Percentiles rank a stretch among this genome's conserved stretches.
These are phyloP conservation scores for Ceraclea dissimilis DNA, from an alignment of 2,888 invertebrate genomes.

Conservation along the genomic window DNA sequence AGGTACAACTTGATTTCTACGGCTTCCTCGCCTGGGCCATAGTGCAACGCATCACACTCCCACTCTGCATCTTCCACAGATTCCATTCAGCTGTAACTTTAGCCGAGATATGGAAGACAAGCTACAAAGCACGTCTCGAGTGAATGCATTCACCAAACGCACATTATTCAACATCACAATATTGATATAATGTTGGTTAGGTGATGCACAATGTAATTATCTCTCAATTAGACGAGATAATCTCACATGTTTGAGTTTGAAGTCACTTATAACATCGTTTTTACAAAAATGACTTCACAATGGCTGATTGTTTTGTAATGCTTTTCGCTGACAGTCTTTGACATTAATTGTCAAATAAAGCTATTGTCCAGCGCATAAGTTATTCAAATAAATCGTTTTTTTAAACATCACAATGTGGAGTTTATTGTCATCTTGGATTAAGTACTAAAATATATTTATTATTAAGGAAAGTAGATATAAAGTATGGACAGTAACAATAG, in stretches of 20 bases:
- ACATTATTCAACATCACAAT: conserved; percentile 1
- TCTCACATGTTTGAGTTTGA: background rate
- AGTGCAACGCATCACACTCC: conserved; percentile 85
- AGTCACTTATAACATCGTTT: too few species aligned
- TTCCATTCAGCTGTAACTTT: conserved; percentile 93
- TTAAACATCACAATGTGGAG: too few species aligned
- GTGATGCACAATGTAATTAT: conserved; percentile 2
- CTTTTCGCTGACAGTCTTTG: too few species aligned
- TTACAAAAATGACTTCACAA: too few species aligned
- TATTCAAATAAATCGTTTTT: too few species aligned
- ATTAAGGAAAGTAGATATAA: too few species aligned
- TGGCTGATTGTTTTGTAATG: too few species aligned
- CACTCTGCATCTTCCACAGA: conserved; percentile 92
- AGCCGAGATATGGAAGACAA: conserved; percentile 94
- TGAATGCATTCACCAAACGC: conserved; percentile 40
- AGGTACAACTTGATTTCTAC: conserved; percentile 83
- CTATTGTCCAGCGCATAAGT: too few species aligned
- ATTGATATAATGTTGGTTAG: background rate
- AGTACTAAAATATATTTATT: too few species aligned
- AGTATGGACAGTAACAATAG: too few species aligned
- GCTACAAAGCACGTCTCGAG: conserved; percentile 85
- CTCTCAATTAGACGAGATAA: background rate
- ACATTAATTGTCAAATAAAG: too few species aligned
- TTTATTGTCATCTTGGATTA: too few species aligned
- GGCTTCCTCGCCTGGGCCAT: conserved; percentile 91